A percentile compares a stretch with the other conserved stretches of the same genome.
Evolutionary conservation across 2,113 vertebrate species (phyloP).

Genomic region (Corynorhinus townsendii): DNA sequence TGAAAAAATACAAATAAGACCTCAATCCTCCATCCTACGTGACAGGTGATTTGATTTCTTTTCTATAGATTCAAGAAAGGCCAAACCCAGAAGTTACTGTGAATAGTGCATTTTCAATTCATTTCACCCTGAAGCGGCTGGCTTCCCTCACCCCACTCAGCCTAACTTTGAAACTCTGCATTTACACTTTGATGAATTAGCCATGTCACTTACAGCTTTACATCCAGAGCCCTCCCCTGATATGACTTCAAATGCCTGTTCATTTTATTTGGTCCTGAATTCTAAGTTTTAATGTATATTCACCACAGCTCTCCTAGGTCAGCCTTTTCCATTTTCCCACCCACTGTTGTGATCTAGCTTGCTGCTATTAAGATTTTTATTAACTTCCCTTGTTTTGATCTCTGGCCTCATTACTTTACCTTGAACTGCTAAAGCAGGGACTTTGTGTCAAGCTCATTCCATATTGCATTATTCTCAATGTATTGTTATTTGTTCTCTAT

Average conservation of each 20-base stretch:
- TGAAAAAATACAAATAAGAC: not conserved
- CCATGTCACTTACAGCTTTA: not conserved
- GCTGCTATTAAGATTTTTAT: conserved; percentile 11
- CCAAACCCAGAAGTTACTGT: not conserved
- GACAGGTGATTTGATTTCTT: conserved; percentile 25
- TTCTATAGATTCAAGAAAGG: not conserved
- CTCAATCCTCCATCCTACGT: not conserved
- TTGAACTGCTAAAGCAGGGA: conserved; percentile 14
- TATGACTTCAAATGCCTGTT: not conserved
- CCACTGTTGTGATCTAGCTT: not conserved
- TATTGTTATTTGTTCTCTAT: not conserved
- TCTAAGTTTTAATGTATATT: not conserved
- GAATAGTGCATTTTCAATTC: not conserved
- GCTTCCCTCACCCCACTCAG: not conserved
- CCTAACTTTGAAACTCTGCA: not conserved
- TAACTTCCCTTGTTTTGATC: conserved; percentile 36
- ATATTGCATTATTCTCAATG: not conserved
- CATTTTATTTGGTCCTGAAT: conserved; percentile 20
- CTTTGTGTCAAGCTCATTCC: not conserved
- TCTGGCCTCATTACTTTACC: conserved; percentile 36
- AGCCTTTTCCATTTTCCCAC: not conserved
- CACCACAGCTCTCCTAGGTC: not conserved
- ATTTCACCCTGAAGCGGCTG: not conserved
- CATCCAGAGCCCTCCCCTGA: not conserved
- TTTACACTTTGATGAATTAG: conserved; percentile 52